phyloP scores from a whole-genome alignment of 2,113 vertebrate genomes.

The Benitochromis conjunctus region DNA sequence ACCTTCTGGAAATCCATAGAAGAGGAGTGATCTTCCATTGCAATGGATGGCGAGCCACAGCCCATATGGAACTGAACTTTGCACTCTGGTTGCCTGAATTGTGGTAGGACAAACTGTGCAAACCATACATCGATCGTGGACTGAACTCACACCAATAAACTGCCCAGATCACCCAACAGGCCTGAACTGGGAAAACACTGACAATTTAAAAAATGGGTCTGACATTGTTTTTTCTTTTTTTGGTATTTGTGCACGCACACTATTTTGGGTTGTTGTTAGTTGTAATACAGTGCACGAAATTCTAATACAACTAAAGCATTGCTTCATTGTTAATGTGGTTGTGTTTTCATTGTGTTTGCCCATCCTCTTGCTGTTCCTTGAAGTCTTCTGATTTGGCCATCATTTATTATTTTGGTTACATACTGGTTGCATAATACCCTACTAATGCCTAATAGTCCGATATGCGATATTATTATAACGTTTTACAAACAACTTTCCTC shows the following conservation, averaged over 20 bases:
- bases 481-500: neutral
- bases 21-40: neutral
- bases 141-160: neutral
- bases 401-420: neutral
- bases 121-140: neutral
- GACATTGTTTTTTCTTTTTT: neutral
- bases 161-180: accelerated
- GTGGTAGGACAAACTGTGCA: neutral
- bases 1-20: neutral
- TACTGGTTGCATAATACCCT: neutral
- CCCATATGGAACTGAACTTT: neutral
- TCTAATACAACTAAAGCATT: neutral
- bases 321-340: neutral
- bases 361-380: neutral
- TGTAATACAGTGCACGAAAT: neutral
- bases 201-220: neutral
- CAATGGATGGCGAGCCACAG: neutral
- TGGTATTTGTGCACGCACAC: neutral
- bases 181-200: neutral
- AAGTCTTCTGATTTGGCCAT: neutral
- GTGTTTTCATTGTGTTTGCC: neutral
- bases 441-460: no score
- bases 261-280: neutral
- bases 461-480: no score
- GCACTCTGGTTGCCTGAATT: neutral